A percentile compares a stretch with the other conserved stretches of the same genome.
These are phyloP conservation scores for Drosophila yakuba DNA, from an alignment of 1,140 invertebrate species.

Conservation along the genomic window DNA sequence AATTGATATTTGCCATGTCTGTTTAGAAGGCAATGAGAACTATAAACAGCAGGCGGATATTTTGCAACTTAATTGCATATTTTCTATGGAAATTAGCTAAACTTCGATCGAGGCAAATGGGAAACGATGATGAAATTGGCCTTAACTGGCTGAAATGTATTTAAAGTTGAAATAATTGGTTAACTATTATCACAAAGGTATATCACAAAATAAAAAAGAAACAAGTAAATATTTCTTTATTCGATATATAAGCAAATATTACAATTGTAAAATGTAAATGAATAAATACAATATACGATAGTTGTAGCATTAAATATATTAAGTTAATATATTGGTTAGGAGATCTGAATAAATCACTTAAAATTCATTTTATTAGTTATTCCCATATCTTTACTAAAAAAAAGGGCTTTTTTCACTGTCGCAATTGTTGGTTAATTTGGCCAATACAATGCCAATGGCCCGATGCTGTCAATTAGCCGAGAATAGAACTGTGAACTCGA, in stretches of 20 bases:
- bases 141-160: neutral
- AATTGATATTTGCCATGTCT: conserved; percentile 38
- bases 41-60: conserved; percentile 10
- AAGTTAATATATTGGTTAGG: no score
- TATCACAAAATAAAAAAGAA: neutral
- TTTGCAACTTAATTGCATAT: conserved; percentile 38
- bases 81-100: conserved; percentile 25
- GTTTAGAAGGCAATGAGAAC: conserved; percentile 13
- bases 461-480: conserved; percentile 59
- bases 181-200: neutral
- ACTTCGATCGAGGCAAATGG: conserved; percentile 8
- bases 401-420: no score
- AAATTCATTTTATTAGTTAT: no score
- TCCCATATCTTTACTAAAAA: no score
- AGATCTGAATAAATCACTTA: no score
- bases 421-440: conserved; percentile 7
- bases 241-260: neutral
- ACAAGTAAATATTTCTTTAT: neutral
- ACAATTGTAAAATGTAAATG: neutral
- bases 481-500: conserved; percentile 51
- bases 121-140: conserved; percentile 3
- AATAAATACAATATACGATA: neutral
- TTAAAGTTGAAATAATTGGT: neutral
- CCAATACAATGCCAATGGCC: conserved; percentile 37
- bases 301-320: no score